phyloP scores from a whole-genome alignment of 2,888 invertebrate species.

The Meandrusa payeni region DNA sequence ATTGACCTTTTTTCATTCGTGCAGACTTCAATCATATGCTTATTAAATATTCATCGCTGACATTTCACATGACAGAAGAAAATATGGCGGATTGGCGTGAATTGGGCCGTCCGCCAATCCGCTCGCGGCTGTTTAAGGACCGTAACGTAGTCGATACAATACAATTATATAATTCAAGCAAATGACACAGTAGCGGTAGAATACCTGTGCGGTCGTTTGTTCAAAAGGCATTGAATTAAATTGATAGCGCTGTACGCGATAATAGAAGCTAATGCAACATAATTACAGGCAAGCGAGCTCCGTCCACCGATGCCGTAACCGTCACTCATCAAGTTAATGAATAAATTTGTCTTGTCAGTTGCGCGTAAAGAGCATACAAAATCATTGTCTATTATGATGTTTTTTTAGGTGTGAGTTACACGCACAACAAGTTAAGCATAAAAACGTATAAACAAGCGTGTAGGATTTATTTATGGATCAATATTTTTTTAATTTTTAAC shows the following conservation, averaged over 20 bases:
- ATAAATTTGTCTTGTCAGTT: slow-evolving; percentile 48
- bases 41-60: slow-evolving; percentile 19
- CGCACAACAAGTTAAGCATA: no score
- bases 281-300: slow-evolving; percentile 42
- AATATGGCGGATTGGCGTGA: slow-evolving; percentile 9
- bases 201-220: slow-evolving; percentile 41
- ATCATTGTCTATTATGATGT: slow-evolving; percentile 25
- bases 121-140: slow-evolving; percentile 26
- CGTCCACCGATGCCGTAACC: slow-evolving; percentile 33
- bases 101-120: slow-evolving; percentile 1
- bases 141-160: slow-evolving; percentile 33
- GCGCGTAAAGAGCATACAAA: slow-evolving; percentile 35
- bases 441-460: no score
- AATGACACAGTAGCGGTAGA: slow-evolving; percentile 39
- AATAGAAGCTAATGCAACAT: slow-evolving; percentile 54
- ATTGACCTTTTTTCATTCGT: slow-evolving; percentile 16
- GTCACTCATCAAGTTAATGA: slow-evolving; percentile 55
- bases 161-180: slow-evolving; percentile 32
- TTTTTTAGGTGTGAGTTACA: slow-evolving; percentile 2
- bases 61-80: slow-evolving; percentile 11
- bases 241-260: slow-evolving; percentile 53
- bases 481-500: no score
- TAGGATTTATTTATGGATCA: no score
- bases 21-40: neutral
- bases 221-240: slow-evolving; percentile 62